Evolutionary conservation across 1,140 invertebrate species (phyloP).

Genomic region (Leptinotarsa defecta): DNA sequence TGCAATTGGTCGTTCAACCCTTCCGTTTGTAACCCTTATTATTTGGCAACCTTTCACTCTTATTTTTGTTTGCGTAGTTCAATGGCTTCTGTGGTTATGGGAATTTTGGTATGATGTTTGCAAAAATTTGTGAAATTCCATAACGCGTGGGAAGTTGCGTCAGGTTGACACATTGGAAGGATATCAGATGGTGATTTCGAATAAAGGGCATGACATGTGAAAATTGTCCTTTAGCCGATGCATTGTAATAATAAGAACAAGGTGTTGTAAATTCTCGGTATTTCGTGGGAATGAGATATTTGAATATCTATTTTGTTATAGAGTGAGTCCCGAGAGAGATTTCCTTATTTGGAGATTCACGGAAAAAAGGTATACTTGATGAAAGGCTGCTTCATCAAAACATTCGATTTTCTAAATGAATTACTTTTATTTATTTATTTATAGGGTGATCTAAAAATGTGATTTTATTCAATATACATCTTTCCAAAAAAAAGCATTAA

Average conservation of each 20-base stretch:
- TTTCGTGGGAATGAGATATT: not conserved
- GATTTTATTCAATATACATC: too few relatives aligned
- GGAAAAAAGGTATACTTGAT: too few relatives aligned
- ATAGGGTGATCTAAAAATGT: too few relatives aligned
- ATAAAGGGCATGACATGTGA: not conserved
- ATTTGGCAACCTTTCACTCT: constrained; percentile 5
- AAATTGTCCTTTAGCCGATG: not conserved
- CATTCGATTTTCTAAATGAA: too few relatives aligned
- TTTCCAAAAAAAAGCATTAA: too few relatives aligned
- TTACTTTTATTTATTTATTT: too few relatives aligned
- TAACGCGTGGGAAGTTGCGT: not conserved
- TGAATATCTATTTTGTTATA: too few relatives aligned
- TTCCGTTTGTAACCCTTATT: constrained; percentile 4
- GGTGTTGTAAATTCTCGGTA: not conserved
- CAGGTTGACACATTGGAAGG: not conserved
- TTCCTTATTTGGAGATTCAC: too few relatives aligned
- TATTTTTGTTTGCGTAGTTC: not conserved
- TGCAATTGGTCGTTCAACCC: constrained; percentile 16
- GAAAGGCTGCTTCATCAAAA: too few relatives aligned
- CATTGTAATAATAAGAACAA: not conserved
- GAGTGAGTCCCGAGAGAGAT: too few relatives aligned
- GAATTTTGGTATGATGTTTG: not conserved
- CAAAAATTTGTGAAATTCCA: not conserved
- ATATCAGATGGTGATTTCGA: not conserved
- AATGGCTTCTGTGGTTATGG: not conserved